Percentiles rank a stretch among this genome's conserved stretches.
Evolutionary conservation across 2,888 invertebrate genomes (phyloP).

Genomic region (Cataglyphis altisquamis): DNA sequence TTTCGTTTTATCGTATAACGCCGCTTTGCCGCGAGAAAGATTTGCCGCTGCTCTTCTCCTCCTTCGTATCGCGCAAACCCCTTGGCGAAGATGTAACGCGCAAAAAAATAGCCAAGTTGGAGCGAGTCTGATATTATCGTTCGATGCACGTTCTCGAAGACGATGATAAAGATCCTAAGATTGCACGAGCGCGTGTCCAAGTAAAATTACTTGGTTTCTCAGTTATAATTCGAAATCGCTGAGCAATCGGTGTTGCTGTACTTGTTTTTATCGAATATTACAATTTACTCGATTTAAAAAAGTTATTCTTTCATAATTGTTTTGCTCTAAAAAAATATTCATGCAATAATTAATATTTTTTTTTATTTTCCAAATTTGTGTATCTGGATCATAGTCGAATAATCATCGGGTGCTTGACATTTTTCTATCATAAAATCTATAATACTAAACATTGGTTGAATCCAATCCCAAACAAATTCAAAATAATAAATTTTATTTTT

Average conservation of each 20-base stretch:
- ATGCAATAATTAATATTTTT: neutral
- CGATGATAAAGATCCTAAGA: constrained; percentile 58
- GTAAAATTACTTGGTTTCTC: constrained; percentile 31
- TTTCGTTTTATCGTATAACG: constrained; percentile 51
- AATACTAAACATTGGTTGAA: neutral
- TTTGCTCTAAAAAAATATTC: neutral
- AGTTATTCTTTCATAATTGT: neutral
- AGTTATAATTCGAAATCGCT: constrained; percentile 21
- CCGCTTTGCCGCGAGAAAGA: neutral
- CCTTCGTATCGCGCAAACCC: neutral
- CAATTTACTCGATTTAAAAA: neutral
- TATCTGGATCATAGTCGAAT: neutral
- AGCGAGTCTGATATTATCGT: constrained; percentile 53
- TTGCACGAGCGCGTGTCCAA: constrained; percentile 21
- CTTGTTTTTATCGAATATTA: neutral
- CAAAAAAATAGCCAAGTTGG: constrained; percentile 35
- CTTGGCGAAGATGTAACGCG: constrained; percentile 19
- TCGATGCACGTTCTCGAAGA: constrained; percentile 43
- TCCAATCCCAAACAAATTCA: neutral
- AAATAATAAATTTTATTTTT: neutral
- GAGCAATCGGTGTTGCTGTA: neutral
- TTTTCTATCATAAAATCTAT: neutral
- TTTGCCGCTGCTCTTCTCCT: neutral
- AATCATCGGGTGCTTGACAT: neutral
- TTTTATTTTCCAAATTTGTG: constrained; percentile 9